Conservation (phyloP, 2,113 vertebrate genomes). For the Oxygymnocypris stewartii region DNA sequence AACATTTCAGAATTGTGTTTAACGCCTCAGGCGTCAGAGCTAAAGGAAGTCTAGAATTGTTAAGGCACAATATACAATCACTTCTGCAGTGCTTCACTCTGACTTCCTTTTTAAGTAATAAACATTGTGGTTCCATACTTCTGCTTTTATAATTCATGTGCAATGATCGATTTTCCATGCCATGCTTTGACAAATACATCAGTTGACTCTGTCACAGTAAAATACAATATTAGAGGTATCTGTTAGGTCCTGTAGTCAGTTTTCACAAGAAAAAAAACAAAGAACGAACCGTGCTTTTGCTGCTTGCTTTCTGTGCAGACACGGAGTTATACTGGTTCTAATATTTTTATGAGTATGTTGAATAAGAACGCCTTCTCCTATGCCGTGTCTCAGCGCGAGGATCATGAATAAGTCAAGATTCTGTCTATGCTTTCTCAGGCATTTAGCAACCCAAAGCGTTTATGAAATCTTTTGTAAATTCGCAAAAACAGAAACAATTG, state of each 20-base stretch:
- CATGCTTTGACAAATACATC: neutral
- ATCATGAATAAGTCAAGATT: constrained; percentile 27
- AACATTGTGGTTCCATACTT: constrained; percentile 3
- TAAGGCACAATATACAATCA: neutral
- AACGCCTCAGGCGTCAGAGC: neutral
- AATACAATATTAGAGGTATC: constrained; percentile 6
- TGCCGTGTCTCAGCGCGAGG: neutral
- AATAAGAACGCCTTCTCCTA: neutral
- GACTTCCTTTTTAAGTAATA: constrained; percentile 3
- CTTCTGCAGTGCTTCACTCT: neutral
- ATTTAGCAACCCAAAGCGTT: constrained; percentile 2
- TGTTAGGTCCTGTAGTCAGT: neutral
- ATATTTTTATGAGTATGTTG: constrained; percentile 32
- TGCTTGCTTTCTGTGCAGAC: constrained; percentile 15
- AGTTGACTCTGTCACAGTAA: neutral
- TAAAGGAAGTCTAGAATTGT: constrained; percentile 18
- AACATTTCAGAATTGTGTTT: neutral
- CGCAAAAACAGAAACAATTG: neutral
- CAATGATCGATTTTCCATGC: neutral
- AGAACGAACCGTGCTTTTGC: neutral
- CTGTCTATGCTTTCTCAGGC: constrained; percentile 10
- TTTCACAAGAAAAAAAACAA: neutral
- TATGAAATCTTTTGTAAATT: constrained; percentile 13
- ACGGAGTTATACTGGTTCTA: constrained; percentile 20
- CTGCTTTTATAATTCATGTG: neutral